Evolutionary conservation across 2,797 vertebrate species (phyloP), one percentile per base, ranked within the genome.

Genomic region (Danio albolineatus): DNA sequence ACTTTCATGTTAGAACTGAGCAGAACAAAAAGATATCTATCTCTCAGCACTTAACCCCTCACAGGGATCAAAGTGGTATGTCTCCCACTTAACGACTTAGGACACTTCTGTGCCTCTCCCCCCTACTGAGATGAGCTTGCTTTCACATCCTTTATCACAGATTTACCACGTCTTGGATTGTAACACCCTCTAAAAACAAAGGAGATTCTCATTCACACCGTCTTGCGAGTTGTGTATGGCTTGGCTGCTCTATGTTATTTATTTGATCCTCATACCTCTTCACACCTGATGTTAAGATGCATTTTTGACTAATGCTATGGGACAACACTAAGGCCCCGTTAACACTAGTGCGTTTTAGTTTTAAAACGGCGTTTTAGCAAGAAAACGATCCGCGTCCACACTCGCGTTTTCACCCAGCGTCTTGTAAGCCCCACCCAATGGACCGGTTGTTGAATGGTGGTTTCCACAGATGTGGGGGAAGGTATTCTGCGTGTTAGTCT

Each of bases 21-120:
- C 5, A 53, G 49, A 70, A 17, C 36, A 70, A 70, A 54, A 3
- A 54, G 67, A 70, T 54, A 70, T 1, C 49, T 39, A 70, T 70
- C 36, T 53, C 1, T 53, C n/a, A 17, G 16, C 7, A 10, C 36
- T 38, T 7, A 49, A 38, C 14, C 5, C 44, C 53, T 36, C 36
- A 4, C 16, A 0, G n/a, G 49, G 4, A 41, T 39, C 67, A 54
- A 54, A 39, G 16, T 28, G n/a, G 48, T 12, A 53, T 53, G 39
- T 10, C 51, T 16, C 48, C n/a, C 48, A 14, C 10, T 57, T 21
- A 57, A 14, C 13, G 21, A 36, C 56, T 14, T 12, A 0, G 57
- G 28, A 3, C 21, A 60, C 57, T 38, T 16, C 16, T 17, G 36
- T 48, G 28, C 28, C 28, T 28, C 67, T 39, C 4, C 4, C 6